phyloP scores from a whole-genome alignment of 2,113 vertebrate species.

The Azemiops feae region DNA sequence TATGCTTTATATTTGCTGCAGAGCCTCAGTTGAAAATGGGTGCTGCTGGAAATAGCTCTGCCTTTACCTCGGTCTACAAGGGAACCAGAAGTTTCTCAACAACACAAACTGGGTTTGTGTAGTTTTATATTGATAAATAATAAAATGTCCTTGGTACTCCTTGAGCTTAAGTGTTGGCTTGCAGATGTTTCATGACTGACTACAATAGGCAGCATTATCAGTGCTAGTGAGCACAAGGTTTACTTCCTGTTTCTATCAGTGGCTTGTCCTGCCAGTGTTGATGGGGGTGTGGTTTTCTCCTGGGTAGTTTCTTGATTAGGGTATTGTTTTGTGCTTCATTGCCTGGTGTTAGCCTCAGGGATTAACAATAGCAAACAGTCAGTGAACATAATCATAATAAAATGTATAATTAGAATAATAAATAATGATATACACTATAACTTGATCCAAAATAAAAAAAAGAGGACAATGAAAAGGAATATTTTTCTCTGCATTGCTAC shows the following conservation, averaged over 20 bases:
- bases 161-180: not conserved
- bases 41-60: not conserved
- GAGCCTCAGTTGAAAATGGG: not conserved
- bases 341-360: not conserved
- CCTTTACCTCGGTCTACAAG: not conserved
- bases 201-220: not conserved
- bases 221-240: not conserved
- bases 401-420: not conserved
- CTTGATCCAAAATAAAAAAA: not conserved
- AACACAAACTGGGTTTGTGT: not conserved
- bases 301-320: not conserved
- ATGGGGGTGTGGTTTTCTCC: not conserved
- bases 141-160: not conserved
- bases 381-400: not conserved
- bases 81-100: not conserved
- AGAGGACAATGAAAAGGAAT: not conserved
- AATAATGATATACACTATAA: not conserved
- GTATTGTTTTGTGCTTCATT: not conserved
- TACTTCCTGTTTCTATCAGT: not conserved
- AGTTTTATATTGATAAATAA: not conserved
- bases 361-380: not conserved
- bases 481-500: not conserved
- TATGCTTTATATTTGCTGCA: not conserved
- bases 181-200: not conserved
- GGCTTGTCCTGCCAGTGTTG: not conserved